phyloP scores from a whole-genome alignment of 1,140 invertebrate species.

The Alviniconcha marisindica region DNA sequence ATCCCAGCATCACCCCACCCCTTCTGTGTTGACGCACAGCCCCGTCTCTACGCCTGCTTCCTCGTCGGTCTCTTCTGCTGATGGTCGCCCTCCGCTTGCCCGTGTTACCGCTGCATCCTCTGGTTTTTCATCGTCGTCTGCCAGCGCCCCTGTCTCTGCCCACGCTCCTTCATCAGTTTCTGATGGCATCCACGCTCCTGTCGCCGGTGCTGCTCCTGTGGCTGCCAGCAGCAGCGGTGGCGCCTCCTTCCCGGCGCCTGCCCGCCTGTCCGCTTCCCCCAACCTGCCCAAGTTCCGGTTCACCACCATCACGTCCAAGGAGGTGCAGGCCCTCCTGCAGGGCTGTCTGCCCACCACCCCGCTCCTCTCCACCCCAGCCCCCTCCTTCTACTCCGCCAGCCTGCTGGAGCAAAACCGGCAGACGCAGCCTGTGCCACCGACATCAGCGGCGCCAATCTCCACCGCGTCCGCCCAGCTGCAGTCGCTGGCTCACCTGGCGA shows the following conservation, averaged over 20 bases:
- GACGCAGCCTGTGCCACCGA: background rate
- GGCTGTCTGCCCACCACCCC: constrained; percentile 27
- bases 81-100: too few relatives aligned
- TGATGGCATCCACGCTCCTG: too few relatives aligned
- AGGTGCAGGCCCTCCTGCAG: constrained; percentile 35
- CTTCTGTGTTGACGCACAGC: too few relatives aligned
- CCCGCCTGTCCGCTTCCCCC: background rate
- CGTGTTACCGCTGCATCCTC: too few relatives aligned
- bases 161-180: too few relatives aligned
- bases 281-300: constrained; percentile 35
- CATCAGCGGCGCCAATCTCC: background rate
- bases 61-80: too few relatives aligned
- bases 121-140: too few relatives aligned
- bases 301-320: constrained; percentile 26
- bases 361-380: constrained; percentile 30
- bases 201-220: background rate
- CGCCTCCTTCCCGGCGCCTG: background rate
- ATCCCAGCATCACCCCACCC: too few relatives aligned
- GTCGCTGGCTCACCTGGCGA: constrained; percentile 29
- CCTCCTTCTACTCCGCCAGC: constrained; percentile 29
- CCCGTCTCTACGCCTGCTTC: too few relatives aligned
- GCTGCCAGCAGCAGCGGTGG: background rate
- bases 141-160: too few relatives aligned
- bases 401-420: constrained; percentile 17
- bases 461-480: constrained; percentile 27